Evolutionary conservation across 2,888 invertebrate species (phyloP).

Genomic region (Taenaris catops): DNA sequence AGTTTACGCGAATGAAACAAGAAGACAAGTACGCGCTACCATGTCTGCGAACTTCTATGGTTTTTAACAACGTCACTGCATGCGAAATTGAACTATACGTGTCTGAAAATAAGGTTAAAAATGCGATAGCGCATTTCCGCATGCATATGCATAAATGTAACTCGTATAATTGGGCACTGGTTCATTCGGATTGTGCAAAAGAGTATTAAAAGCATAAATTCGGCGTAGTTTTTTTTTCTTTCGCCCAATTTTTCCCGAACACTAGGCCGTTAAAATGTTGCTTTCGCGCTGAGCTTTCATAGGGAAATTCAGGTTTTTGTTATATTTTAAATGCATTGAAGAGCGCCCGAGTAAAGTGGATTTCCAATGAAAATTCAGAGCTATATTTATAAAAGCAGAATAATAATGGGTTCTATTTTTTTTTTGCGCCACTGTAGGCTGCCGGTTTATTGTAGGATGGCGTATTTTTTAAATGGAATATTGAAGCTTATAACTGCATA

Average conservation of each 20-base stretch:
- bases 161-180: slow-evolving; percentile 23
- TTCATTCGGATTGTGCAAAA: slow-evolving; percentile 20
- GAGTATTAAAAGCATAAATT: slow-evolving; percentile 26
- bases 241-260: slow-evolving; percentile 22
- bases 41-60: slow-evolving; percentile 1
- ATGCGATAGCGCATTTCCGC: not conserved
- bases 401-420: no score
- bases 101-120: not conserved
- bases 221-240: slow-evolving; percentile 16
- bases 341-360: no score
- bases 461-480: no score
- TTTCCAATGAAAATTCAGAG: no score
- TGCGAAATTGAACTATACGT: not conserved
- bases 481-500: no score
- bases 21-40: slow-evolving; percentile 3
- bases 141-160: slow-evolving; percentile 19
- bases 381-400: no score
- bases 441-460: no score
- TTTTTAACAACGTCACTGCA: not conserved
- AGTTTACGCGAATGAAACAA: slow-evolving; percentile 6
- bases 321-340: no score
- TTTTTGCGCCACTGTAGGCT: no score
- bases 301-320: no score
- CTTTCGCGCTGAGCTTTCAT: not conserved
- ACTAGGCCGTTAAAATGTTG: slow-evolving; percentile 10